A percentile compares a stretch with the other conserved stretches of the same genome.
Evolutionary conservation across 2,113 vertebrate genomes (phyloP).

Genomic region (Phainopepla nitens): DNA sequence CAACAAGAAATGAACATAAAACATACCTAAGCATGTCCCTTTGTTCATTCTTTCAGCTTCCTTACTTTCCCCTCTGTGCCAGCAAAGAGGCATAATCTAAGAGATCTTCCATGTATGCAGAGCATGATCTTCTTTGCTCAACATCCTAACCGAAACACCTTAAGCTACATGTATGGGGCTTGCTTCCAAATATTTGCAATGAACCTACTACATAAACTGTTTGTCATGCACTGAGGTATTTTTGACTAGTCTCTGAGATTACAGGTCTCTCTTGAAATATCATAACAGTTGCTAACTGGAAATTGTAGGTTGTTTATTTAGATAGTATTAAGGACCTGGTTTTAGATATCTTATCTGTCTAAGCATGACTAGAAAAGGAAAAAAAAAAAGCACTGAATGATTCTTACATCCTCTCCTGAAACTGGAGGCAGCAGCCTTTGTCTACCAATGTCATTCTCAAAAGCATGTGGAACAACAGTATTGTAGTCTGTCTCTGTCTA

Average conservation of each 20-base stretch:
- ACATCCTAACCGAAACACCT: neutral
- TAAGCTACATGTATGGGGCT: neutral
- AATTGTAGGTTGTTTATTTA: neutral
- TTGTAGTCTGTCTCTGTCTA: accelerated
- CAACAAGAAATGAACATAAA: neutral
- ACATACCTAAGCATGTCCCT: neutral
- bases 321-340: neutral
- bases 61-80: neutral
- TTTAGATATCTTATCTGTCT: neutral
- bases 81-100: neutral
- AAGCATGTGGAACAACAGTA: neutral
- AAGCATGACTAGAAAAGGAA: neutral
- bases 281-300: neutral
- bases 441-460: neutral
- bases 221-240: neutral
- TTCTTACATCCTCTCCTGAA: neutral
- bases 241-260: neutral
- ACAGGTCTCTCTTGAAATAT: neutral
- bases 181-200: neutral
- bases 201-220: neutral
- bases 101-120: neutral
- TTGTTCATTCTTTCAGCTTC: neutral
- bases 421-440: neutral
- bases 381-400: neutral
- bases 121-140: neutral